A percentile compares a stretch with the other conserved stretches of the same genome.
These are phyloP conservation scores for Leptoteleia sp. DNA, from an alignment of 1,140 invertebrate species.

Conservation along the genomic window DNA sequence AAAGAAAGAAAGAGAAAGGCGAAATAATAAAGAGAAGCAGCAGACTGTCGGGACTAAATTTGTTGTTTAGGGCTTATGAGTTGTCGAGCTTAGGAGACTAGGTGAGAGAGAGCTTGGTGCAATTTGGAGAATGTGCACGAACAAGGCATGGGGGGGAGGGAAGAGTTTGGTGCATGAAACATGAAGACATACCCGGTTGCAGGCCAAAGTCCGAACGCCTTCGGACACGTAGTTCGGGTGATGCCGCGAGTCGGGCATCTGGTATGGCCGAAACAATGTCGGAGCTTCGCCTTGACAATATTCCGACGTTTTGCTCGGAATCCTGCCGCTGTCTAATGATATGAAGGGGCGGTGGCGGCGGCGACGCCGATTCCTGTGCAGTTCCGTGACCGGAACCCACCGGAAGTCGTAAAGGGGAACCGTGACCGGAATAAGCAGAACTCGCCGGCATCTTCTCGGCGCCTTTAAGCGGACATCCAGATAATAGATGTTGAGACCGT, in stretches of 20 bases:
- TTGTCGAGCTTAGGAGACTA: not conserved
- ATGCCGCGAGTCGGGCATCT: conserved; percentile 69
- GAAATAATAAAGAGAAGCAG: no score
- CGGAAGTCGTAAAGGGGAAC: conserved; percentile 73
- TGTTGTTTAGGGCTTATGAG: conserved; percentile 1
- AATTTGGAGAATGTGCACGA: conserved; percentile 30
- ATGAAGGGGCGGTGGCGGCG: conserved; percentile 56
- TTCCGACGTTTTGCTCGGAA: conserved; percentile 70
- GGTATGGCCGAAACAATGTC: conserved; percentile 69
- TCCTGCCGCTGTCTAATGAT: conserved; percentile 73
- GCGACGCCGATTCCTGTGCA: conserved; percentile 69
- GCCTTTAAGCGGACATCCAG: conserved; percentile 70
- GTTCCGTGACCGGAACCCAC: conserved; percentile 73
- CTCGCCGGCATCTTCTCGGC: conserved; percentile 71
- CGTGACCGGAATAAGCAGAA: conserved; percentile 71
- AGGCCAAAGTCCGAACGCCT: conserved; percentile 73
- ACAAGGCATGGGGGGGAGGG: conserved; percentile 23
- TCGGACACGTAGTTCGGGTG: conserved; percentile 69
- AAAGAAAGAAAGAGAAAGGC: no score
- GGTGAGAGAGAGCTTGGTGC: conserved; percentile 20
- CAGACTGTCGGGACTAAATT: no score
- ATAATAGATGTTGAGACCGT: conserved; percentile 54
- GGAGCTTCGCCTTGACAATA: conserved; percentile 70
- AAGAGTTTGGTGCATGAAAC: conserved; percentile 34
- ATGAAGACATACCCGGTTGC: conserved; percentile 73